Conservation (phyloP, 2,888 invertebrate genomes). For the Chromoteleia sp. region DNA sequence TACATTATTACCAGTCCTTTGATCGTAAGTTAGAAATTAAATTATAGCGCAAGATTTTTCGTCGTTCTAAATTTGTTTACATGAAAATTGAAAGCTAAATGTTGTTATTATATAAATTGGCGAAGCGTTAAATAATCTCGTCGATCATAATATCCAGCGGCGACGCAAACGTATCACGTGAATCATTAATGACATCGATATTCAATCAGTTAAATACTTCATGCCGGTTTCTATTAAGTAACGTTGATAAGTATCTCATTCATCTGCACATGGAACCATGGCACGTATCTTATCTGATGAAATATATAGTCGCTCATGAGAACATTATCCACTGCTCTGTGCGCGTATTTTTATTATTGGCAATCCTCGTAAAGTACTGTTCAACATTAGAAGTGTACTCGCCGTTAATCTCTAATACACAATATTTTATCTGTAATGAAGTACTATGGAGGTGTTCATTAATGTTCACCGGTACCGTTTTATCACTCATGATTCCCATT, state of each 20-base stretch:
- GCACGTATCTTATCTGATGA: conserved; percentile 36
- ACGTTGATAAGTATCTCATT: conserved; percentile 43
- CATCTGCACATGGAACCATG: conserved; percentile 29
- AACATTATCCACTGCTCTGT: conserved; percentile 26
- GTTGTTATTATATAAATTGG: too few species aligned
- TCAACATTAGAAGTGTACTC: conserved; percentile 31
- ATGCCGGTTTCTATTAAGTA: conserved; percentile 28
- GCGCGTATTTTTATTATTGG: conserved; percentile 18
- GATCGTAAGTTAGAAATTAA: too few species aligned
- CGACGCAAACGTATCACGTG: conserved; percentile 2
- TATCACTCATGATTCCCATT: conserved; percentile 47
- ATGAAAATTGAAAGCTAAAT: too few species aligned
- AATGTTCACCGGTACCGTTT: conserved; percentile 43
- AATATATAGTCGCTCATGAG: conserved; percentile 36
- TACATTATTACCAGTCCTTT: too few species aligned
- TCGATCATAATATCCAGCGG: background rate
- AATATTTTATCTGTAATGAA: conserved; percentile 46
- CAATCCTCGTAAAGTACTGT: conserved; percentile 24
- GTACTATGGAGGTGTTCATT: conserved; percentile 43
- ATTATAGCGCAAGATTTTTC: too few species aligned
- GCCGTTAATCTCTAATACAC: conserved; percentile 37
- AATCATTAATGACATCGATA: conserved; percentile 24
- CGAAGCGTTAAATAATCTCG: background rate
- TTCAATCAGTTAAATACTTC: conserved; percentile 21
- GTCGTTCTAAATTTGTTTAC: too few species aligned